Base-by-base conservation (phyloP, 1,140 invertebrate species). In the Drosophila ogumai region DNA sequence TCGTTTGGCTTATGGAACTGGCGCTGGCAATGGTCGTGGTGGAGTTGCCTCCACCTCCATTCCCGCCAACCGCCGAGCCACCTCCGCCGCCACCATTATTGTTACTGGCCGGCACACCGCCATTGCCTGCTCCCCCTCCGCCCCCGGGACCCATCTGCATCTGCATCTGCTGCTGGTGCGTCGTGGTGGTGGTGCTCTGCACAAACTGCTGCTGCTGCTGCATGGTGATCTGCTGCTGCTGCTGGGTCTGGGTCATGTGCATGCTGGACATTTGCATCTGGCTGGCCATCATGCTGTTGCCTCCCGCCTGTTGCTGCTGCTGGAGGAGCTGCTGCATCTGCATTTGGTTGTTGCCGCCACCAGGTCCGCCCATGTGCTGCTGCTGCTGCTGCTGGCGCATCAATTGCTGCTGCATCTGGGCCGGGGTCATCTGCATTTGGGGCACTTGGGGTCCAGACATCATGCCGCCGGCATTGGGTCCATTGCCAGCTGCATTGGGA, bases 221-320 rank as follows among this genome's bases (percentile, higher is more conserved):
- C 93, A 95, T 93, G 8, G 94, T 94, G 82, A 95, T 93, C 73
- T 94, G 95, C 78, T 95, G 95, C 73, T 94, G 95, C 78, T 95
- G 95, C 73, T 94, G 95, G 66, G 94, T 94, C 91, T 95, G 95
- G 72, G 93, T 94, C 94, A 95, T 95, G 85, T 95, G 95, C 67
- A 95, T 94, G 79, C 94, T 95, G 61, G 94, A 92, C 93, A 95
- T 95, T 92, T 95, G 94, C 79, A 94, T 93, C 56, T 92, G 86
- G 56, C 76, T 84, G 67, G 78, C 40, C 88, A 88, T 88, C 84
- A 92, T 92, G 93, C 77, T 93, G 92, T 66, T 93, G 80, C 75
- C 93, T 82, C 60, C 79, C 6, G 52, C 49, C 32, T 86, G 78
- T 93, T 94, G 19, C 8, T 54, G 52, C 81, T 94, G 94, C 66